These are phyloP conservation scores for Mythimna albipuncta DNA, from an alignment of 2,888 invertebrate genomes.

Conservation along the genomic window DNA sequence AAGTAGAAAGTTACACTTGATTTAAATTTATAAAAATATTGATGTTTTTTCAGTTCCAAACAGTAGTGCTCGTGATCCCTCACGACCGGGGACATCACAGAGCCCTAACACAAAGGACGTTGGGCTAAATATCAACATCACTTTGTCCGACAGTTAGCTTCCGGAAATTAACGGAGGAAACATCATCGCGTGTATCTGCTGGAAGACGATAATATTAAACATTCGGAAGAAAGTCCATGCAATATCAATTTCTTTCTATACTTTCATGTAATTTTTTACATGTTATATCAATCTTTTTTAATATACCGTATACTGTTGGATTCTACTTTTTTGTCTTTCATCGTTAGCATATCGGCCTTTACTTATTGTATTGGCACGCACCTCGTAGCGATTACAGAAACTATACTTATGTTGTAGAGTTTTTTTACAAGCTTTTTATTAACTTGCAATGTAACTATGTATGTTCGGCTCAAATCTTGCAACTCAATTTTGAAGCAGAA, in stretches of 20 bases:
- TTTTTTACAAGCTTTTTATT: no score
- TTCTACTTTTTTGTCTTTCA: neutral
- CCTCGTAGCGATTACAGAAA: neutral
- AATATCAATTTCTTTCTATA: conserved; percentile 37
- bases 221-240: conserved; percentile 26
- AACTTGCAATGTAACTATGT: no score
- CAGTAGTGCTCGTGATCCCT: conserved; percentile 31
- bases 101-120: conserved; percentile 75
- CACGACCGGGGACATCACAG: conserved; percentile 18
- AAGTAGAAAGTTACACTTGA: neutral
- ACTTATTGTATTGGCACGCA: neutral
- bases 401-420: no score
- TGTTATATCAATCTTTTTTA: conserved; percentile 8
- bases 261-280: conserved; percentile 2
- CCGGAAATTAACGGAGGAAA: conserved; percentile 34
- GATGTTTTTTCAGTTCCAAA: conserved; percentile 69
- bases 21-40: neutral
- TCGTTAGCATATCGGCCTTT: neutral
- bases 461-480: no score
- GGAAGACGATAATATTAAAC: conserved; percentile 20
- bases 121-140: conserved; percentile 82
- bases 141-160: conserved; percentile 68
- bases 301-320: conserved; percentile 40
- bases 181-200: conserved; percentile 16
- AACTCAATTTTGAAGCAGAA: no score